phyloP scores from a whole-genome alignment of 1,140 invertebrate species.

The Leptopilina boulardi region DNA sequence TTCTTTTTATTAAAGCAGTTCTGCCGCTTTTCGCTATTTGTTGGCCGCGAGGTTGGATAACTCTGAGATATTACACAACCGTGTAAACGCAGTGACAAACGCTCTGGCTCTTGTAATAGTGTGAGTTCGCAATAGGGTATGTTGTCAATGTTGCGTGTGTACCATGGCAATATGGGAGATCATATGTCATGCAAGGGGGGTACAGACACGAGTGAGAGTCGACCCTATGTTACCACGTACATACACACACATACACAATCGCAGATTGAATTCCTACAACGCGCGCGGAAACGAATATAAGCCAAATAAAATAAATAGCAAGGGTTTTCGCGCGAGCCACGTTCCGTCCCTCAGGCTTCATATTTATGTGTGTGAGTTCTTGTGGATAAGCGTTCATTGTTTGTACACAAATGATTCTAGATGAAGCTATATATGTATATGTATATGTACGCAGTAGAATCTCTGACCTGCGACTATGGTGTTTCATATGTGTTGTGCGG shows the following conservation, averaged over 20 bases:
- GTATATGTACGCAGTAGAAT: conserved; percentile 32
- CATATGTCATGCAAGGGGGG: conserved; percentile 69
- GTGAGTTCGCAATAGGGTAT: conserved; percentile 39
- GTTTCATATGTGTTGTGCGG: conserved; percentile 49
- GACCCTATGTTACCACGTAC: conserved; percentile 38
- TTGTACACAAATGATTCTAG: not conserved
- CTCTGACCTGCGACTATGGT: conserved; percentile 1
- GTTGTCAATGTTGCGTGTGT: conserved; percentile 53
- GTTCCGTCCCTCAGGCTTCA: conserved; percentile 23
- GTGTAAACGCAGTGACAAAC: conserved; percentile 67
- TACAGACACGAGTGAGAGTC: conserved; percentile 54
- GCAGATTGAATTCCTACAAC: conserved; percentile 69
- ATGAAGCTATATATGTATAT: too few species aligned
- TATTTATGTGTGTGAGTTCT: conserved; percentile 38
- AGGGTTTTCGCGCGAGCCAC: conserved; percentile 57
- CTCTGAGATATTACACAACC: conserved; percentile 66
- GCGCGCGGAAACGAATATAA: conserved; percentile 67
- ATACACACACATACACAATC: conserved; percentile 34
- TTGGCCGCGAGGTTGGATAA: conserved; percentile 63
- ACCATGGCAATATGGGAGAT: conserved; percentile 68
- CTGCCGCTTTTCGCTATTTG: conserved; percentile 61
- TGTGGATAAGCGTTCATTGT: conserved; percentile 30
- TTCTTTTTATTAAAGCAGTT: conserved; percentile 58
- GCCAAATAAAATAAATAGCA: conserved; percentile 68
- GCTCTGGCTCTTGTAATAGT: conserved; percentile 43